These are phyloP conservation scores for Damaliscus lunatus DNA, from an alignment of 2,113 vertebrate genomes.

Conservation along the genomic window DNA sequence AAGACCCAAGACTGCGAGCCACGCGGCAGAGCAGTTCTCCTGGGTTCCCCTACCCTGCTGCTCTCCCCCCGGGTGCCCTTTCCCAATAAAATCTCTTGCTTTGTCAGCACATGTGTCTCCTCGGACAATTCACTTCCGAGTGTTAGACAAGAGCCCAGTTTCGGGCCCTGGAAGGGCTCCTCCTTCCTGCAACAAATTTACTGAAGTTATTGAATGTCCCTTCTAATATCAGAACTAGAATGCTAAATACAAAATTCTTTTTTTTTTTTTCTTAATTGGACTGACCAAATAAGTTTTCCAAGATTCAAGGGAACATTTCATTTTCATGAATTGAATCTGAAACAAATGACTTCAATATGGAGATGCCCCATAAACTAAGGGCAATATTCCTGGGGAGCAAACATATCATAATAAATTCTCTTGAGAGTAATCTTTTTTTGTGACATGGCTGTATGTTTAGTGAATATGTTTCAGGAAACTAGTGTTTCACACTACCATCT, in stretches of 20 bases:
- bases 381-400: background rate
- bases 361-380: background rate
- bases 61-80: too few species aligned
- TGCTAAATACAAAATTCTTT: constrained; percentile 16
- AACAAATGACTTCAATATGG: background rate
- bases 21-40: too few species aligned
- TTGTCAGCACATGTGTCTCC: too few species aligned
- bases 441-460: background rate
- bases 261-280: background rate
- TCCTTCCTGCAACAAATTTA: background rate
- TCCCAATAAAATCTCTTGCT: too few species aligned
- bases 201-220: background rate
- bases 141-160: too few species aligned
- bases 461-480: background rate
- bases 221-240: constrained; percentile 5
- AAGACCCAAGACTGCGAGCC: too few species aligned
- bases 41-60: too few species aligned
- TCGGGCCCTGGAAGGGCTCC: too few species aligned
- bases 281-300: background rate
- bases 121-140: too few species aligned
- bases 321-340: background rate
- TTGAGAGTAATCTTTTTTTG: background rate
- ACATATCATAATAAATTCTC: background rate
- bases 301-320: background rate
- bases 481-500: background rate